These are phyloP conservation scores for Coreius guichenoti DNA, from an alignment of 2,797 vertebrate species.

Conservation along the genomic window DNA sequence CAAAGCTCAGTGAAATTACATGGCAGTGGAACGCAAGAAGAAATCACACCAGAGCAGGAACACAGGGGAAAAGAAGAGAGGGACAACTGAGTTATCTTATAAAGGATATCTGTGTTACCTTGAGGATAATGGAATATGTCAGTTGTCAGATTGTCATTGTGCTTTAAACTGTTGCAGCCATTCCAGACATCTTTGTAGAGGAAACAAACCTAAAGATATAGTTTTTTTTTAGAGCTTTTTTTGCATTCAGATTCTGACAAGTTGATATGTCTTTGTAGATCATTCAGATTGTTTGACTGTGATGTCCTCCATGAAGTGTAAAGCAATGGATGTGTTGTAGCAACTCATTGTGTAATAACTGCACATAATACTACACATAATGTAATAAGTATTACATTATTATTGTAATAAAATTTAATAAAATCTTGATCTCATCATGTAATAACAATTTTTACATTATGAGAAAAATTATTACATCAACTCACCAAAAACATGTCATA, in stretches of 20 bases:
- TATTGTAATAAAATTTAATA: too few relatives aligned
- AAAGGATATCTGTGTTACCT: background rate
- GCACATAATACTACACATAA: too few relatives aligned
- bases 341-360: too few relatives aligned
- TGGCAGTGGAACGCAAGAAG: background rate
- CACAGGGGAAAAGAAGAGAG: background rate
- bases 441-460: too few relatives aligned
- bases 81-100: background rate
- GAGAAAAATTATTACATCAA: too few relatives aligned
- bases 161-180: background rate
- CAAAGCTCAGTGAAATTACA: slow-evolving; percentile 17
- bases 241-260: background rate
- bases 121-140: background rate
- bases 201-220: background rate
- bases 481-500: too few relatives aligned
- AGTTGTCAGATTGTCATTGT: background rate
- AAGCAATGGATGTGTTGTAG: too few relatives aligned
- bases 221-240: background rate
- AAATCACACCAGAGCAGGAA: background rate
- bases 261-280: background rate
- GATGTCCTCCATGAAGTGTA: too few relatives aligned
- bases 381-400: too few relatives aligned
- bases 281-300: background rate
- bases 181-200: background rate
- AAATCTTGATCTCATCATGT: too few relatives aligned